Evolutionary conservation across 92 coral and sea anemone species (phyloP).

Genomic region (Scolanthus callimorphus): DNA sequence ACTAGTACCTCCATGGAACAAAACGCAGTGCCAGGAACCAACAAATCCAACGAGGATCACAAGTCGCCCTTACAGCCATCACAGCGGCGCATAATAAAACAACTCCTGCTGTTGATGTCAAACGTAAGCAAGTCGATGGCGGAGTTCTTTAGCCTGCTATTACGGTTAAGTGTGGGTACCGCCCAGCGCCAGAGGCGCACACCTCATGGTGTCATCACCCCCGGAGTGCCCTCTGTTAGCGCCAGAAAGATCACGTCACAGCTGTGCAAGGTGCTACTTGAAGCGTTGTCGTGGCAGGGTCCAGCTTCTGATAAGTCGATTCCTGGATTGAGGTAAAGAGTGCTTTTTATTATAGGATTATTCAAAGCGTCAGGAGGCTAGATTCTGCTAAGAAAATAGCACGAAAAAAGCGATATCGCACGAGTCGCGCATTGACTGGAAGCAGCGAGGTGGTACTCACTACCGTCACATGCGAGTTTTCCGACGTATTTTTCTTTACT

Average conservation of each 20-base stretch:
- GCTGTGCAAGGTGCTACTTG: conserved; percentile 68
- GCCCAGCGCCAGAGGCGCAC: conserved; percentile 94
- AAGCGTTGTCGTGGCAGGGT: conserved; percentile 74
- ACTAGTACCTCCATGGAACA: too few species aligned
- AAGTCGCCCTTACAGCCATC: conserved; percentile 68
- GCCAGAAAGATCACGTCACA: conserved; percentile 77
- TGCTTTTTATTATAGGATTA: too few species aligned
- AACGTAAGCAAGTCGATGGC: conserved; percentile 84
- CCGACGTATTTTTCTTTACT: too few species aligned
- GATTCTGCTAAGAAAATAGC: too few species aligned
- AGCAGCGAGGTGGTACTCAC: too few species aligned
- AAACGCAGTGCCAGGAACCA: conserved; percentile 6
- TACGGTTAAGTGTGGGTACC: conserved; percentile 83
- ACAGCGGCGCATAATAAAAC: conserved; percentile 76
- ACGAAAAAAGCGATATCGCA: too few species aligned
- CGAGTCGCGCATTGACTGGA: too few species aligned
- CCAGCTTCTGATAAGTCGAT: conserved; percentile 48
- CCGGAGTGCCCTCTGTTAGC: conserved; percentile 77
- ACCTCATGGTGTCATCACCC: conserved; percentile 70
- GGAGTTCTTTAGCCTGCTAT: conserved; percentile 85
- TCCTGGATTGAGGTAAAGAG: conserved; percentile 53
- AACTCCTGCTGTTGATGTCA: conserved; percentile 80
- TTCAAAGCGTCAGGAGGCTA: neutral
- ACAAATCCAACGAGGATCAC: conserved; percentile 19
- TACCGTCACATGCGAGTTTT: too few species aligned